Evolutionary conservation across 2,888 invertebrate species (phyloP), one percentile per base, ranked within the genome.

Genomic region (Coleophora deauratella): DNA sequence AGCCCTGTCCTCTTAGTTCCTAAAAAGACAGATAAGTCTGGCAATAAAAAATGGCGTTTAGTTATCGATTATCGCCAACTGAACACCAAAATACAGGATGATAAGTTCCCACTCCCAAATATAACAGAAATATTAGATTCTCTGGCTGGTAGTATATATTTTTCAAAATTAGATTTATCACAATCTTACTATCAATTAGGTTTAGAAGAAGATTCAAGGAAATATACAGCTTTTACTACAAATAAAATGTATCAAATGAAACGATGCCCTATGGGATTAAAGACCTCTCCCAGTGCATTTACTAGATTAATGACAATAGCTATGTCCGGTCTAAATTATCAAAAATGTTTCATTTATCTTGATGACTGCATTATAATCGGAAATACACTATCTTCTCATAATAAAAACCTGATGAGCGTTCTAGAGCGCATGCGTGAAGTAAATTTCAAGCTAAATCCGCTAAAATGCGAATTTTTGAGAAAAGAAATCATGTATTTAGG

Each of bases 71-170:
- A 42, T 13, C 14, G 51, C 9, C 47, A 51, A 38, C 6, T 51
- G 9, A 51, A 49, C 42, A 37, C 52, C 9, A 8, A 3, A 9
- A 43, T 51, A 28, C 9, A 40, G 3, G 43, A 48, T 37, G 48
- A 50, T 27, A 50, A 46, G 39, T 52, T 49, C 21, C 49, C 51
- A 3, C 14, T 51, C 2, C 50, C 46, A 0, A 53, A 49, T 39
- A 50, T 51, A n/a, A 44, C 42, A 0, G 50, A 51, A 8, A 51
- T 51, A 6, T 41, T 53, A 40, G 50, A 53, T 13, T 48, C 53
- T 4, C 30, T 53, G 1, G 39, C 49, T 4, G 50, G 50, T 9
- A 13, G 27, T 9, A 12, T 51, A 4, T 51, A 50, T 15, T 54
- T 43, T 30, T 33, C 33, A 7, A 42, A 46, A 32, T 38, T 48